Evolutionary conservation across 2,113 vertebrate genomes (phyloP).

Genomic region (Rousettus leschenaultii): DNA sequence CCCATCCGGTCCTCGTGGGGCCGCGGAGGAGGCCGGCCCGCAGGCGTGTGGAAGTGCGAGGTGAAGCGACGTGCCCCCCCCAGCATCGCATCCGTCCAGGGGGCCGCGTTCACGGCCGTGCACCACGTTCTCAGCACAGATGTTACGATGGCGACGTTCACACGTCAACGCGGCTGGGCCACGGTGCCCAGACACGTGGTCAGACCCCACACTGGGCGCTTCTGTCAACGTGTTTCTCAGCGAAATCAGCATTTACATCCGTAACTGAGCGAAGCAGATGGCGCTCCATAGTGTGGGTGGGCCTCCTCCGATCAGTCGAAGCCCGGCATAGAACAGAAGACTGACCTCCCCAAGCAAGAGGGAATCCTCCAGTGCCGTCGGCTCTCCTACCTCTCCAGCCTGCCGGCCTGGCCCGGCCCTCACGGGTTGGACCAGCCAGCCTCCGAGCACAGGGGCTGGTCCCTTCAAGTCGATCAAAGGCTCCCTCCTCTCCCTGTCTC

Average conservation of each 20-base stretch:
- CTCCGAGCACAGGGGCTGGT: too few species aligned
- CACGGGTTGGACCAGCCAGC: neutral
- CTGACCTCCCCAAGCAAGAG: too few species aligned
- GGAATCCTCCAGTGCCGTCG: neutral
- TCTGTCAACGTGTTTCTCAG: neutral
- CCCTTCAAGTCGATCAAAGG: neutral
- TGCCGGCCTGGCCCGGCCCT: neutral
- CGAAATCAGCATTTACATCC: neutral
- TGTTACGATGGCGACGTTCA: neutral
- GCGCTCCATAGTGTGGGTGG: neutral
- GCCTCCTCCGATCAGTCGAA: neutral
- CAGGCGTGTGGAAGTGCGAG: too few species aligned
- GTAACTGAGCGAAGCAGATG: neutral
- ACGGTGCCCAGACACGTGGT: neutral
- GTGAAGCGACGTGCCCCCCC: rapidly evolving
- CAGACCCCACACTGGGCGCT: neutral
- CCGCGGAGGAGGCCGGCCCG: neutral
- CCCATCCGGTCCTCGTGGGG: too few species aligned
- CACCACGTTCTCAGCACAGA: neutral
- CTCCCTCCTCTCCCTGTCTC: neutral
- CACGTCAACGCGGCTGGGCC: neutral
- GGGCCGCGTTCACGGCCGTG: neutral
- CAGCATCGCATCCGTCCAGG: too few species aligned
- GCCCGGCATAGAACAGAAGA: neutral
- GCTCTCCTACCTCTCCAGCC: neutral